Percentiles rank a stretch among this genome's conserved stretches.
Conservation (phyloP, 2,797 vertebrate species). For the Ceyx erithaca region DNA sequence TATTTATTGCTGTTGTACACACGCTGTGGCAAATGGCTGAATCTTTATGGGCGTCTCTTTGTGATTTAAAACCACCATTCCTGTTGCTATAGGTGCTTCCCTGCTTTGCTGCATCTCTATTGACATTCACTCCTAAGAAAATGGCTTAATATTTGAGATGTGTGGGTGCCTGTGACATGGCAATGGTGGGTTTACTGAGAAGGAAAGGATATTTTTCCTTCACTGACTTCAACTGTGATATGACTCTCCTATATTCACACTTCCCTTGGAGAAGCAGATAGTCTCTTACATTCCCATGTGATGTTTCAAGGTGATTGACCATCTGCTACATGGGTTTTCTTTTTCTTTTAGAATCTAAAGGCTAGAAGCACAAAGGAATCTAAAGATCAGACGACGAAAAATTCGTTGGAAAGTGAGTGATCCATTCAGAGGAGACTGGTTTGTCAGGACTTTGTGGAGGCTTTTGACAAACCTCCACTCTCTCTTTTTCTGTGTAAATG, state of each 20-base stretch:
- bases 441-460: neutral
- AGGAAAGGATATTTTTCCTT: neutral
- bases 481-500: neutral
- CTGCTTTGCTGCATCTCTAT: neutral
- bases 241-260: neutral
- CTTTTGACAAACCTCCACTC: neutral
- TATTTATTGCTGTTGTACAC: neutral
- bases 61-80: neutral
- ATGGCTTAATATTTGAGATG: neutral
- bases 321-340: neutral
- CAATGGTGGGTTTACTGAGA: neutral
- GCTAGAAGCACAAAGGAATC: slow-evolving; percentile 93
- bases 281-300: neutral
- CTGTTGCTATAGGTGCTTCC: neutral
- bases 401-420: slow-evolving; percentile 93
- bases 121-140: neutral
- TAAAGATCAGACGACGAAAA: slow-evolving; percentile 92
- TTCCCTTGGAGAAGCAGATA: neutral
- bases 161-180: neutral
- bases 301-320: neutral
- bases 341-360: slow-evolving; percentile 88
- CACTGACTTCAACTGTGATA: neutral
- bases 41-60: neutral
- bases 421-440: neutral
- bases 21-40: neutral